Conservation (phyloP, 2,113 vertebrate species). For the Petaurus breviceps region DNA sequence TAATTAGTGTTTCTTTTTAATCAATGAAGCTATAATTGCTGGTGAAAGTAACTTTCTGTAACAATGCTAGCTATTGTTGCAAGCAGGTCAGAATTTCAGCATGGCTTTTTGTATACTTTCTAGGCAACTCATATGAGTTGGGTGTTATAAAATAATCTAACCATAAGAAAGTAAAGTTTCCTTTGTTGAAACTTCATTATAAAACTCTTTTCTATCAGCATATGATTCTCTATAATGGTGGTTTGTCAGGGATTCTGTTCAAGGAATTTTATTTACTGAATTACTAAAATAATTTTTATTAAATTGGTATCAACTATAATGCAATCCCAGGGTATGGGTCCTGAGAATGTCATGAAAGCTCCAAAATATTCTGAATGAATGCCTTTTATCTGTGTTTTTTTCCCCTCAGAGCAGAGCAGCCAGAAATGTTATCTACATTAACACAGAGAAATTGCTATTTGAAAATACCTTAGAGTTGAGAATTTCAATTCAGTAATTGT, state of each 20-base stretch:
- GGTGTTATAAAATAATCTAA: conserved; percentile 51
- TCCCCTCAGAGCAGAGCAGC: not conserved
- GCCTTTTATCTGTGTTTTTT: not conserved
- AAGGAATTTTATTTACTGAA: conserved; percentile 17
- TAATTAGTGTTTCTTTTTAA: not conserved
- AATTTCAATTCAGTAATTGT: not conserved
- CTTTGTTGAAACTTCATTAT: conserved; percentile 21
- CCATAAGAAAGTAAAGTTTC: not conserved
- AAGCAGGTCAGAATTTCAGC: not conserved
- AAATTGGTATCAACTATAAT: not conserved
- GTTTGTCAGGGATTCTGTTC: not conserved
- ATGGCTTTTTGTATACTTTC: conserved; percentile 15
- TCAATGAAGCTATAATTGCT: not conserved
- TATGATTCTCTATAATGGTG: conserved; percentile 7
- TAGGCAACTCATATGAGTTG: not conserved
- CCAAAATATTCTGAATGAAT: not conserved
- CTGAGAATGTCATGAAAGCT: not conserved
- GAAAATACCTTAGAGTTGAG: not conserved
- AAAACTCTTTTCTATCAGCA: not conserved
- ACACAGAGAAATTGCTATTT: not conserved
- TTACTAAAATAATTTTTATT: conserved; percentile 16
- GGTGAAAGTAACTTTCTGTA: conserved; percentile 19
- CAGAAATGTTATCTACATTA: not conserved
- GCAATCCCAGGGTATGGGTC: not conserved
- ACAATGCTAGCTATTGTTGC: not conserved